Conservation (phyloP, 1,140 invertebrate genomes). For the Drosophila quadrilineata region DNA sequence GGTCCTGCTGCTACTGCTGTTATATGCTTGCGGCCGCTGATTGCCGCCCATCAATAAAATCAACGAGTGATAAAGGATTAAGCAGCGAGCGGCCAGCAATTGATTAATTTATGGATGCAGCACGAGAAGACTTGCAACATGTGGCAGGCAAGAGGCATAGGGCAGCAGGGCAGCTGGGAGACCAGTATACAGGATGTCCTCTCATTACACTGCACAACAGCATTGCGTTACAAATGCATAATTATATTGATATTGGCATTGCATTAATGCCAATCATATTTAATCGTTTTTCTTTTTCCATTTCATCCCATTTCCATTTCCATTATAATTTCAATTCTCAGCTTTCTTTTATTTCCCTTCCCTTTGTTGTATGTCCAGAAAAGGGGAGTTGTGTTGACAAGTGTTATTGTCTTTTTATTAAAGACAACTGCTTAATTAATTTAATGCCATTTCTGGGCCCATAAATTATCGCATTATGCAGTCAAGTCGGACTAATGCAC, state of each 20-base stretch:
- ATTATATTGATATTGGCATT: neutral
- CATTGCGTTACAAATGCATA: neutral
- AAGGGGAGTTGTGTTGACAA: neutral
- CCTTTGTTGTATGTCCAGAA: conserved; percentile 33
- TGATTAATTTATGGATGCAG: conserved; percentile 77
- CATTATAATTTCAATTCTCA: too few relatives aligned
- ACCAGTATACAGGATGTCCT: neutral
- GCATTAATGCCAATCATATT: neutral
- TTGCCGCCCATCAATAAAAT: conserved; percentile 62
- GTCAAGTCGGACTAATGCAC: conserved; percentile 39
- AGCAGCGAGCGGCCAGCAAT: conserved; percentile 29
- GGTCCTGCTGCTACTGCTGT: conserved; percentile 2
- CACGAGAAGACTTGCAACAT: conserved; percentile 50
- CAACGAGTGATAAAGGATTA: conserved; percentile 70
- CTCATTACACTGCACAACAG: conserved; percentile 44
- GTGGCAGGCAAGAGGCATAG: too few relatives aligned
- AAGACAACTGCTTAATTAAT: conserved; percentile 65
- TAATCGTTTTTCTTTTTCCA: too few relatives aligned
- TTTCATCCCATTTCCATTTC: too few relatives aligned
- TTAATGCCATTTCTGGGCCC: conserved; percentile 49
- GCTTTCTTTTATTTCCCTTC: neutral
- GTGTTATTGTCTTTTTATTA: neutral
- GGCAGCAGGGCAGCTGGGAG: too few relatives aligned
- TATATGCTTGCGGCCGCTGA: conserved; percentile 34
- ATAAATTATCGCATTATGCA: conserved; percentile 64